Conservation (phyloP, 2,797 vertebrate genomes). For the Nyctibius grandis region DNA sequence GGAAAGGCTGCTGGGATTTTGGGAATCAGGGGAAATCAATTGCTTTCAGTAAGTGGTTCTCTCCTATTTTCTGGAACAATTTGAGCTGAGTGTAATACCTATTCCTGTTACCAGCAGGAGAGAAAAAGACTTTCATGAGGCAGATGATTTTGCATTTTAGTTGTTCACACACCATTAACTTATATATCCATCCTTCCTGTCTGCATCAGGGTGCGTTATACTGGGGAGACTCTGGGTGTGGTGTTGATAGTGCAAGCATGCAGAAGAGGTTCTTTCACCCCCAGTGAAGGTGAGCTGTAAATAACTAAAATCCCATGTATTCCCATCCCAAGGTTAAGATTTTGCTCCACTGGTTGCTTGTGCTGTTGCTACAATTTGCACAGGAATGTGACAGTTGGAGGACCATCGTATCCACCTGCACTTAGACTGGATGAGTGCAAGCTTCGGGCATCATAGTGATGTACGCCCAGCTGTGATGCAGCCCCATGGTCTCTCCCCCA, state of each 20-base stretch:
- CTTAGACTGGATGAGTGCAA: neutral
- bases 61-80: neutral
- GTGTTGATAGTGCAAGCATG: neutral
- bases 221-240: too few relatives aligned
- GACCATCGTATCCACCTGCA: fast-evolving
- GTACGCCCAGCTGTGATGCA: neutral
- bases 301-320: neutral
- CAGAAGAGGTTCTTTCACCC: neutral
- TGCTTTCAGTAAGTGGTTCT: neutral
- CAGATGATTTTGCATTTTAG: neutral
- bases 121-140: neutral
- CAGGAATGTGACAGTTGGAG: fast-evolving
- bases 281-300: neutral
- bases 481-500: neutral
- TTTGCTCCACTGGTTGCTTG: neutral
- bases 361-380: neutral
- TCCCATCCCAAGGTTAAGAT: neutral
- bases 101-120: neutral
- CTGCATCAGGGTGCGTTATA: neutral
- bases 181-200: neutral
- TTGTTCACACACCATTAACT: neutral
- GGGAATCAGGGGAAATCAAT: neutral
- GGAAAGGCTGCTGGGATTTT: neutral
- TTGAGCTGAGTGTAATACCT: neutral
- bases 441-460: fast-evolving